Base-by-base conservation (phyloP, 2,888 invertebrate species). In the Deilephila elpenor region DNA sequence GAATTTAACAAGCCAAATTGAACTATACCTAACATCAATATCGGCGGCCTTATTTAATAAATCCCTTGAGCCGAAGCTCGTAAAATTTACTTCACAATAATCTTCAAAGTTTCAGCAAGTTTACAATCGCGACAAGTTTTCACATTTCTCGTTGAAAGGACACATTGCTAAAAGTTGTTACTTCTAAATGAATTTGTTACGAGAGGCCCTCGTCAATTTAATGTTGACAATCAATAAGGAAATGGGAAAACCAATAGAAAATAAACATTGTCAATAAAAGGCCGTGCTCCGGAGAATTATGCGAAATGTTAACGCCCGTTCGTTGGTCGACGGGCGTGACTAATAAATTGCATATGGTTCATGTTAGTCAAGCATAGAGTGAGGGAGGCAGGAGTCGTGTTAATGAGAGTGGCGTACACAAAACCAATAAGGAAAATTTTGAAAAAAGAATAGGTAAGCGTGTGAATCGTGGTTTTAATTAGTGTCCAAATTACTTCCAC, bases 161-260 rank as follows among this genome's bases (percentile, higher is more conserved):
- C 29, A 34, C 51, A 32, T 71, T 71, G 71, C 37, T 34, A 51
- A 78, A 77, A 77, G 81, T 82, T 84, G 80, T 78, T 79, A 83
- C 83, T 82, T 81, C 76, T 77, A 81, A 73, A 78, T 75, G 77
- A 79, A 79, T 79, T 79, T 78, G 80, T 80, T 78, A 78, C 77
- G 78, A 75, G 76, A 76, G 75, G 82, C 82, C 82, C 83, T 83
- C 81, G 78, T 87, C 82, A 82, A 75, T 77, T 80, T 83, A 84
- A 87, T 87, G 84, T 84, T 83, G 79, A 83, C 83, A 86, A 84
- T 88, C 83, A 84, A 87, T 85, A 84, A 82, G 82, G 79, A 85
- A 87, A 87, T 83, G 84, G 80, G 78, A 77, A 85, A 84, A 71
- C 59, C 20, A 59, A 7, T 11, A 14, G 3, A 44, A n/a, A 60